Evolutionary conservation across 2,113 vertebrate species (phyloP), one percentile per base, ranked within the genome.

Genomic region (Rostratula benghalensis): DNA sequence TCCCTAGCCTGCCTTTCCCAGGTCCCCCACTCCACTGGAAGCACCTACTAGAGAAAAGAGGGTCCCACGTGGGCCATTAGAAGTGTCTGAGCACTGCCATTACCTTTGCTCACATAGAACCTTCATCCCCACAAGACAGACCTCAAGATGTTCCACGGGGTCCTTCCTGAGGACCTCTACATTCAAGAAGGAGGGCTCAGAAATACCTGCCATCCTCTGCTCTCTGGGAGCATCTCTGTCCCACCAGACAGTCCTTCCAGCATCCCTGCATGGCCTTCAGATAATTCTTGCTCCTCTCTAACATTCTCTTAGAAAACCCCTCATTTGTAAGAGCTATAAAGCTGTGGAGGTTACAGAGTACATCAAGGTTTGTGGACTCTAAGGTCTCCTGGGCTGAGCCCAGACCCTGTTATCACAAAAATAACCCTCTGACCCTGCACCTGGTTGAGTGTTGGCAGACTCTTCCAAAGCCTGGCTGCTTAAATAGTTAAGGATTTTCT

Each of bases 21-120:
- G 7, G 16, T 39, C 11, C 28, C 70, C 22, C 10, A 7, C 51
- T 78, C 25, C 21, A 23, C 6, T 77, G n/a, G 54, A 77, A 92
- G 43, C 35, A 50, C 53, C 24, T 54, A 41, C 16, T 17, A 35
- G 48, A 35, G 48, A 57, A 53, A 3, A 69, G 33, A 10, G 7
- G 12, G 25, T 57, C n/a, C 17, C 19, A n/a, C 7, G 4, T 2
- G 18, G 13, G 6, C 28, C 11, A 0, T 33, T 46, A 35, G 61
- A 70, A 51, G 45, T 45, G 11, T 31, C 22, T 3, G 57, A 69
- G 24, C 50, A 28, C 12, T 9, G 23, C 4, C 46, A 67, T 4
- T 56, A 25, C 31, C 30, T 37, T 68, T 71, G 33, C 39, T 7
- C 27, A 80, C 3, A 8, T 13, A 56, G 43, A 82, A 68, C 43